These are phyloP conservation scores for Drosophila prostipennis DNA, from an alignment of 2,888 invertebrate genomes.

Conservation along the genomic window DNA sequence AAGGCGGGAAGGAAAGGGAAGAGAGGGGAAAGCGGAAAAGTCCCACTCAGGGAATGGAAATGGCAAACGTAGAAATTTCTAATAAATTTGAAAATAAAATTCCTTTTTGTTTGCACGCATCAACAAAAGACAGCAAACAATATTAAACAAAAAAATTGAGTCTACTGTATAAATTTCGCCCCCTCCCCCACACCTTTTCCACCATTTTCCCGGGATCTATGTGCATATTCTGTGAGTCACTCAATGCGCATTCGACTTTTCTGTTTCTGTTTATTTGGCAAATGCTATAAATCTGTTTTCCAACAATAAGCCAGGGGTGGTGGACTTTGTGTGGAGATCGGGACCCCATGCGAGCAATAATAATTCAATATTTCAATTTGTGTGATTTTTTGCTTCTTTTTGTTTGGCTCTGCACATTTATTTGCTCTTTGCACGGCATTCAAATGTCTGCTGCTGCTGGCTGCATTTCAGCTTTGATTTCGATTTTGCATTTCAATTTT, in stretches of 20 bases:
- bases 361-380: slow-evolving; percentile 78
- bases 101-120: slow-evolving; percentile 48
- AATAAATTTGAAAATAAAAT: slow-evolving; percentile 64
- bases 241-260: slow-evolving; percentile 37
- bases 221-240: slow-evolving; percentile 32
- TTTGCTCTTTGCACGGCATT: slow-evolving; percentile 37
- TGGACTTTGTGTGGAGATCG: slow-evolving; percentile 10
- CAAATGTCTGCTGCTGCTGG: slow-evolving; percentile 32
- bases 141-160: slow-evolving; percentile 44
- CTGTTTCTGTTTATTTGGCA: slow-evolving; percentile 67
- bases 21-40: slow-evolving; percentile 8
- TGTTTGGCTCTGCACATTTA: slow-evolving; percentile 19
- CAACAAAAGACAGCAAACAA: slow-evolving; percentile 62
- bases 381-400: slow-evolving; percentile 34
- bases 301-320: slow-evolving; percentile 47
- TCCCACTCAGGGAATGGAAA: slow-evolving; percentile 11
- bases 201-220: not conserved
- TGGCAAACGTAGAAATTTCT: slow-evolving; percentile 42
- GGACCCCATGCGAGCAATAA: slow-evolving; percentile 46
- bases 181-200: not conserved
- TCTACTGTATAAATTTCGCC: slow-evolving; percentile 17
- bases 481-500: slow-evolving; percentile 26
- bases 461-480: slow-evolving; percentile 16
- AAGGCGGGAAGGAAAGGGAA: not conserved
- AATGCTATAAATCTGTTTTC: slow-evolving; percentile 53